Conservation (phyloP, 1,140 invertebrate species). For the Mycetomoellerius zeteki region DNA sequence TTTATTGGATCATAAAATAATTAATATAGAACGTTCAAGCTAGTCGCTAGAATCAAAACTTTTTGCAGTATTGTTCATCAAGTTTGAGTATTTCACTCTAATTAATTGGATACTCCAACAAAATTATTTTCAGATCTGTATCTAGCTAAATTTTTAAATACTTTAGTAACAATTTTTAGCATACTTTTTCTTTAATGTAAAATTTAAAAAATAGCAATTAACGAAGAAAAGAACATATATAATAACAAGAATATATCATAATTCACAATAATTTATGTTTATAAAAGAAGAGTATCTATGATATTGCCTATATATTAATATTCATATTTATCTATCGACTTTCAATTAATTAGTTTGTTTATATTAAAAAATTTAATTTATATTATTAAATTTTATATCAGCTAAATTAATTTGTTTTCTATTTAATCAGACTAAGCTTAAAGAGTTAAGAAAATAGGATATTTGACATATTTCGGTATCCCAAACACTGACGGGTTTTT, state of each 20-base stretch:
- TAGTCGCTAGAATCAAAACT: too few relatives aligned
- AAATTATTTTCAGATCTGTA: too few relatives aligned
- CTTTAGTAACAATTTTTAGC: too few relatives aligned
- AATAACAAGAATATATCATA: not conserved
- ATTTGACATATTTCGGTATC: constrained; percentile 20
- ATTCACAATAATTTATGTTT: not conserved
- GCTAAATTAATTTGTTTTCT: not conserved
- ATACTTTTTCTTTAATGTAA: too few relatives aligned
- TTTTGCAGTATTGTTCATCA: too few relatives aligned
- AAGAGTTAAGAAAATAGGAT: constrained; percentile 8
- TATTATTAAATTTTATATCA: not conserved
- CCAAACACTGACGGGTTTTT: not conserved
- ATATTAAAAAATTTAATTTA: constrained; percentile 11
- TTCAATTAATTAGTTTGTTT: not conserved
- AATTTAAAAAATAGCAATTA: too few relatives aligned
- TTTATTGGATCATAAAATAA: too few relatives aligned
- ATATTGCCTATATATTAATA: not conserved
- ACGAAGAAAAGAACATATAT: too few relatives aligned
- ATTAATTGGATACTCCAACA: too few relatives aligned
- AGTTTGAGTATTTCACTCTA: too few relatives aligned
- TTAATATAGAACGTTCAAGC: too few relatives aligned
- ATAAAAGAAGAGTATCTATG: not conserved
- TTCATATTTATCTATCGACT: constrained; percentile 2
- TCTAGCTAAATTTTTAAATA: too few relatives aligned
- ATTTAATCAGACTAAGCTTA: not conserved